Percentiles rank a stretch among this genome's conserved stretches.
Evolutionary conservation across 2,888 invertebrate genomes (phyloP).

Genomic region (Harpagoxenus sublaevis): DNA sequence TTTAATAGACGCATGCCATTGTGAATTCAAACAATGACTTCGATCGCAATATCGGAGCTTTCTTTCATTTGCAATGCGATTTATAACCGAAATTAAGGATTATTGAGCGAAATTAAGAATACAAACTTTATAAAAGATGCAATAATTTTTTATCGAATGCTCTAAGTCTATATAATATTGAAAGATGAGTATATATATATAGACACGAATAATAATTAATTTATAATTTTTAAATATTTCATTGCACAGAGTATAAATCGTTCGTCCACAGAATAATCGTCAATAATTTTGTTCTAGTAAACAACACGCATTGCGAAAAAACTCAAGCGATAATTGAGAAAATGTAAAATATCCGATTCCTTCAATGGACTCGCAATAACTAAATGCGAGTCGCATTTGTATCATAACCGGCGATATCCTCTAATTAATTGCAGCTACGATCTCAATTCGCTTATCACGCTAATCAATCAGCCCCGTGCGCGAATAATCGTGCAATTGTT

Average conservation of each 20-base stretch:
- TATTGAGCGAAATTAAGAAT: neutral
- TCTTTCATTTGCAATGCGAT: neutral
- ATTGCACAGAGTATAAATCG: neutral
- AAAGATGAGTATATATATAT: neutral
- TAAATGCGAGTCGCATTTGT: slow-evolving; percentile 3
- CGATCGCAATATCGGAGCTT: neutral
- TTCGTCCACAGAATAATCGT: neutral
- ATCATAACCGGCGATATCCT: slow-evolving; percentile 40
- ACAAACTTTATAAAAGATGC: neutral
- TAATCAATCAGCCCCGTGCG: slow-evolving; percentile 48
- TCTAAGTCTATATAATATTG: neutral
- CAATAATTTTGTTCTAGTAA: neutral
- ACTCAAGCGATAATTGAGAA: neutral
- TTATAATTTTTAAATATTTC: neutral
- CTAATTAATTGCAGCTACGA: slow-evolving; percentile 53
- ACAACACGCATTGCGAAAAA: neutral
- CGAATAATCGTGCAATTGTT: slow-evolving; percentile 54
- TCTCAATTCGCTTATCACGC: slow-evolving; percentile 55
- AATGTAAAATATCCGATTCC: slow-evolving; percentile 6
- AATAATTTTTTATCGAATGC: neutral
- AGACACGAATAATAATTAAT: neutral
- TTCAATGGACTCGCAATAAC: slow-evolving; percentile 14
- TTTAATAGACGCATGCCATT: slow-evolving; percentile 9
- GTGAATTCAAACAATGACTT: slow-evolving; percentile 51
- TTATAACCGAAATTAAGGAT: neutral